Evolutionary conservation across 2,797 vertebrate species (phyloP), one percentile per base, ranked within the genome.

Genomic region (Macropus fuliginosus): DNA sequence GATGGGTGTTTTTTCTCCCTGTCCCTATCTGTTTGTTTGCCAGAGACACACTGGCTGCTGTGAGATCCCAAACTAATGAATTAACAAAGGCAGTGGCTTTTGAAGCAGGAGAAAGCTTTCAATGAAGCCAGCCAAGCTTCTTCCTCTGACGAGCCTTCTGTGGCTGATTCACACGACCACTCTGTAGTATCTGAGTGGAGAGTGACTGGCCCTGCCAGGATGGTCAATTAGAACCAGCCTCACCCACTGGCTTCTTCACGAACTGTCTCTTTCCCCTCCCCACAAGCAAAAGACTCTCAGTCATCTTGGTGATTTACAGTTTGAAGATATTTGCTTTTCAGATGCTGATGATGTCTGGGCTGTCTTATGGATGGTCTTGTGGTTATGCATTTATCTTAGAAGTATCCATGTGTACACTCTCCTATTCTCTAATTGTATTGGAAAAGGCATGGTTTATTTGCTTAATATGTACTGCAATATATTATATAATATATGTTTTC

Each of bases 11-110:
- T 66, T 96, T 91, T 93, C 95, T 57, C 54, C 91, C 94, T 94
- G 92, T 50, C 50, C 46, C 93, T 55, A 50, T 12, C 81, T 55
- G 13, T 92, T 13, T 87, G 92, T 96, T 91, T 92, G 14, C 91
- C 74, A 95, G 54, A 94, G 74, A 90, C 90, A 14, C 13, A 59
- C 54, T 87, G 66, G 91, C 81, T 59, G 1, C 81, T 94, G 27
- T 66, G 74, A 97, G 96, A 91, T 96, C 81, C 87, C 57, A 92
- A 92, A 59, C 29, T 11, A 92, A 93, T 94, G 59, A 57, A 40
- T 92, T 94, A 93, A 62, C 56, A 92, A 59, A 93, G 74, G 46
- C 52, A 81, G 92, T 90, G 89, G 24, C 31, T 92, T 97, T 46
- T n/a, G 56, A 55, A 95, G 54, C 74, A 55, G 92, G 52, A 24